Conservation (phyloP, 2,888 invertebrate species). For the Nomada lathburiana region DNA sequence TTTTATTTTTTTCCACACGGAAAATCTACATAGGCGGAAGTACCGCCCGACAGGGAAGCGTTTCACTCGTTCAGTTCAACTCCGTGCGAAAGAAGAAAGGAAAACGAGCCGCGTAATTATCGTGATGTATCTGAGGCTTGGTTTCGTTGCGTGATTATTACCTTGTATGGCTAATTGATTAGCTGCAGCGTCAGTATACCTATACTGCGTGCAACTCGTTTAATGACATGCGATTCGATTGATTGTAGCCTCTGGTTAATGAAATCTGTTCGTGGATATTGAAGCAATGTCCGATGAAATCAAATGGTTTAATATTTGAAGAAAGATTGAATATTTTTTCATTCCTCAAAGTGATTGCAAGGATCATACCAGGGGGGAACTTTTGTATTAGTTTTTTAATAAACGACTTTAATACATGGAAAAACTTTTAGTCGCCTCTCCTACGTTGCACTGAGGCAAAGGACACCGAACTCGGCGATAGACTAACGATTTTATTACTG, state of each 20-base stretch:
- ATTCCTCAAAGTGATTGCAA: too few species aligned
- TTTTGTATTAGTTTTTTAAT: too few species aligned
- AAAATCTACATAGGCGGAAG: conserved; percentile 17
- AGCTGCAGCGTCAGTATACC: background rate
- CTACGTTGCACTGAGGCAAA: background rate
- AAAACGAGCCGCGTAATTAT: conserved; percentile 2
- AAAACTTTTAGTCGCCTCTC: background rate
- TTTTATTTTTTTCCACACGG: background rate
- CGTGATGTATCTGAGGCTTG: background rate
- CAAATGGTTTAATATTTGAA: too few species aligned
- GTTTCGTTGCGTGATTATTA: conserved; percentile 26
- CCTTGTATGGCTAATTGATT: background rate
- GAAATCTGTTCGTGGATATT: background rate
- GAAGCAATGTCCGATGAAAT: too few species aligned
- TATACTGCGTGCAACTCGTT: background rate
- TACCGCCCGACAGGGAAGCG: background rate
- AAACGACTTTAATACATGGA: background rate
- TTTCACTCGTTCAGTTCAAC: background rate
- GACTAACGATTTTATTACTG: conserved; percentile 42
- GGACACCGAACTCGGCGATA: conserved; percentile 1
- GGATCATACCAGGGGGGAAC: too few species aligned
- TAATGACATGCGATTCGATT: background rate
- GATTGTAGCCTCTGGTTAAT: background rate
- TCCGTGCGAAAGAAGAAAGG: background rate
- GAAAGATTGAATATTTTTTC: too few species aligned